A percentile compares a stretch with the other conserved stretches of the same genome.
phyloP scores from a whole-genome alignment of 2,113 vertebrate genomes.

The Pungitius pungitius region DNA sequence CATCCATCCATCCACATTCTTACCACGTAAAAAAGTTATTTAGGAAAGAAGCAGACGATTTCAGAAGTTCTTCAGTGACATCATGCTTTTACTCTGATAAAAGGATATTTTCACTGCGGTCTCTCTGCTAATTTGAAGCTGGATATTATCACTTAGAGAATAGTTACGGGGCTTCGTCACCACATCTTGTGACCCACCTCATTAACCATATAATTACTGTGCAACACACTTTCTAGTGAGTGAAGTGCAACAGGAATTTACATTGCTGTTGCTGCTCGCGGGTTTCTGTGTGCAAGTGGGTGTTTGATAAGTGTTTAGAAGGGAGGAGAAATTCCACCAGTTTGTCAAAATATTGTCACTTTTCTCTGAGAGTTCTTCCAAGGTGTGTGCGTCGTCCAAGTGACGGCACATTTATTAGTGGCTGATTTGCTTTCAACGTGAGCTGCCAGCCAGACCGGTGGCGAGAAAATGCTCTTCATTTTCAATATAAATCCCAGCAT shows the following conservation, averaged over 20 bases:
- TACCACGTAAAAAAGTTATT: neutral
- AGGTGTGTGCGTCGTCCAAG: conserved; percentile 32
- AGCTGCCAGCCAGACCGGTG: conserved; percentile 43
- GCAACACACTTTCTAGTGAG: conserved; percentile 21
- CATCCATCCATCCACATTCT: neutral
- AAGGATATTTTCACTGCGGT: conserved; percentile 27
- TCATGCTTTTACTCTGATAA: conserved; percentile 1
- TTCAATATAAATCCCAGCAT: conserved; percentile 55
- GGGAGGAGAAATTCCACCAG: conserved; percentile 42
- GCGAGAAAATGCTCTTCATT: conserved; percentile 60
- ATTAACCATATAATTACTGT: conserved; percentile 65
- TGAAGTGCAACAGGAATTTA: conserved; percentile 32
- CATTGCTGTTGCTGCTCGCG: neutral
- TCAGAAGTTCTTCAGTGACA: neutral
- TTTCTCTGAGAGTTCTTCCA: conserved; percentile 20
- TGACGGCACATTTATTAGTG: conserved; percentile 67
- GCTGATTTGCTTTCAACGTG: conserved; percentile 66
- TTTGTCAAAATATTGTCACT: conserved; percentile 68
- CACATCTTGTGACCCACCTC: conserved; percentile 56
- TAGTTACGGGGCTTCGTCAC: conserved; percentile 44
- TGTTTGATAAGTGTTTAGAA: conserved; percentile 24
- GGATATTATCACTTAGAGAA: conserved; percentile 57
- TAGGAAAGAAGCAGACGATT: neutral
- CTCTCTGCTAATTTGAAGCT: conserved; percentile 29
- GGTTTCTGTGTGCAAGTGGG: conserved; percentile 10